These are phyloP conservation scores for Oncorhynchus mykiss DNA, from an alignment of 2,113 vertebrate species.

Conservation along the genomic window DNA sequence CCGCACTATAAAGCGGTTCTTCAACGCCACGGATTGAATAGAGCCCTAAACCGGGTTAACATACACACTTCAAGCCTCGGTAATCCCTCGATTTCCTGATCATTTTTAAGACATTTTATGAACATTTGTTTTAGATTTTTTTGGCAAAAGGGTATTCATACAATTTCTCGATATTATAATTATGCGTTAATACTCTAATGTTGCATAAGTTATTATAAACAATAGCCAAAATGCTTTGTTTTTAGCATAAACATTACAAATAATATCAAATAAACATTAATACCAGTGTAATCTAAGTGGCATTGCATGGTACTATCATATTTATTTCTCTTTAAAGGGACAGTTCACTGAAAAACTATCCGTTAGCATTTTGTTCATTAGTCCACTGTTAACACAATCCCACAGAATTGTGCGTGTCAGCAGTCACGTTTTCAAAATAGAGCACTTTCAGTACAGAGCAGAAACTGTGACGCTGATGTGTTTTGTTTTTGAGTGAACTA, in stretches of 20 bases:
- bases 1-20: no score
- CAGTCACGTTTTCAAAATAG: no score
- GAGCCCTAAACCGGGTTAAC: constrained; percentile 6
- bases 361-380: no score
- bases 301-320: constrained; percentile 24
- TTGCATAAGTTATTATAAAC: constrained; percentile 51
- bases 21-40: no score
- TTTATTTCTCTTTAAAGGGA: constrained; percentile 5
- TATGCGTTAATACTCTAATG: constrained; percentile 56
- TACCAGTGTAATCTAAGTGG: constrained; percentile 26
- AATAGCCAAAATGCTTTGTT: constrained; percentile 51
- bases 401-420: no score
- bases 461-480: no score
- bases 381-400: no score
- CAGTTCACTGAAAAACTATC: no score
- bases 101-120: constrained; percentile 35
- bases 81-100: constrained; percentile 28
- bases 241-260: constrained; percentile 66
- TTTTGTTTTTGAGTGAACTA: no score
- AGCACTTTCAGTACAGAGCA: no score
- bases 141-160: constrained; percentile 52
- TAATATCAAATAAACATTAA: constrained; percentile 44
- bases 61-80: constrained; percentile 6
- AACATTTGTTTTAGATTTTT: constrained; percentile 32
- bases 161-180: constrained; percentile 52